Base-by-base conservation (phyloP, 2,888 invertebrate species). In the Troides helena region DNA sequence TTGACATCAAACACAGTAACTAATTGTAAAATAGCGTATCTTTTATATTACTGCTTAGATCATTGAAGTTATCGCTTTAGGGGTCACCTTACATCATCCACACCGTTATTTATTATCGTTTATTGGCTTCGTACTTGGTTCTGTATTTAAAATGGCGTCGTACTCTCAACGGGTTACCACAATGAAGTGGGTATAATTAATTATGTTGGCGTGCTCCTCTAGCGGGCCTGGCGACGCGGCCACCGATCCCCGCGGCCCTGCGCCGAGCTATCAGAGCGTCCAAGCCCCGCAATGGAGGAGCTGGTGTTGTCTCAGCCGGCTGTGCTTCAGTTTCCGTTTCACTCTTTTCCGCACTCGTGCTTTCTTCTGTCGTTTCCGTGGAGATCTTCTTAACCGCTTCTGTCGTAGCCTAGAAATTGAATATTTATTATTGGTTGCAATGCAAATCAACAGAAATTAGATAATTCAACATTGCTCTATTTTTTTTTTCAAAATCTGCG, bases 221-320 rank as follows among this genome's bases (percentile, higher is more conserved):
- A 2, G 85, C 87, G 59, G 89, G 89, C 63, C 90, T 77, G 46
- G 80, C 83, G 6, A 88, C 89, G 7, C 90, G 74, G 39, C 80
- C 81, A 39, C 87, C 89, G 66, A 85, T 80, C 63, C 87, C 87
- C 60, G 85, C 89, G 43, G 94, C 94, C 78, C 96, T 92, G 82
- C 96, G 94, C 76, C 96, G 92, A 62, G 96, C 95, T 63, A 96
- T 89, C 50, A 96, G 91, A 57, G 96, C 95, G 77, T 93, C 94
- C 0, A 96, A 87, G 0, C 95, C 95, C 72, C 94, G 93, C 46
- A 95, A 94, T 69, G 93, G 93, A 62, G 94, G 92, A 71, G 94
- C 93, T 43, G 93, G 87, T 67, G 94, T 94, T 53, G 91, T 92
- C 75, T 90, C 90, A 5, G 78, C 78, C 1, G 84, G 80, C 23